Evolutionary conservation across 2,888 invertebrate genomes (phyloP).

Genomic region (Phengaris alcon): DNA sequence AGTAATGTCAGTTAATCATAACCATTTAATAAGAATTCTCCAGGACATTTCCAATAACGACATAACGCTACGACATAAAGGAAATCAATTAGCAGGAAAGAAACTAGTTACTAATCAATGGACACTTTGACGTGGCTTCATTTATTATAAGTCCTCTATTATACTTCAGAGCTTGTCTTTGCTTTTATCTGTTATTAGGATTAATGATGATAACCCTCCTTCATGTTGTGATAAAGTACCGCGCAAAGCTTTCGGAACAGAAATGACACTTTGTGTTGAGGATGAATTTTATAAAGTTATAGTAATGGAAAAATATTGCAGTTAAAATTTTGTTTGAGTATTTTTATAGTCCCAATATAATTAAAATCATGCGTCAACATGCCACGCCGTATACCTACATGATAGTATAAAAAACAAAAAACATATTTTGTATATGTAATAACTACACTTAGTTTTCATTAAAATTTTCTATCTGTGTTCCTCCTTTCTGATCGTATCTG

Average conservation of each 20-base stretch:
- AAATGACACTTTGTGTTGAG: slow-evolving; percentile 18
- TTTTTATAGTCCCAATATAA: too few relatives aligned
- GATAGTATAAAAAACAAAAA: too few relatives aligned
- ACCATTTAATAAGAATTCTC: background rate
- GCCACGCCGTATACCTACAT: too few relatives aligned
- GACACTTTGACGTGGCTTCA: slow-evolving; percentile 16
- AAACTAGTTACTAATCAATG: slow-evolving; percentile 18
- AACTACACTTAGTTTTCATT: too few relatives aligned
- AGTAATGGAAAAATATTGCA: background rate
- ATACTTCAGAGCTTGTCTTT: slow-evolving; percentile 20
- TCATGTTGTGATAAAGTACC: slow-evolving; percentile 15
- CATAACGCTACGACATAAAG: background rate
- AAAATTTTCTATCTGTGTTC: too few relatives aligned
- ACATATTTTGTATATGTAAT: too few relatives aligned
- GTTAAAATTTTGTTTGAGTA: background rate
- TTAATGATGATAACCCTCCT: slow-evolving; percentile 34
- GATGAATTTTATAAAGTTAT: slow-evolving; percentile 4
- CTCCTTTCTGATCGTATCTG: too few relatives aligned
- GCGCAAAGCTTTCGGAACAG: slow-evolving; percentile 18
- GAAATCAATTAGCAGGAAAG: background rate
- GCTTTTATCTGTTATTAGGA: slow-evolving; percentile 36
- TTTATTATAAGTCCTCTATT: slow-evolving; percentile 22
- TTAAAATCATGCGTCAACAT: too few relatives aligned
- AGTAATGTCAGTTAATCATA: background rate
- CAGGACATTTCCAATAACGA: background rate